A percentile compares a stretch with the other conserved stretches of the same genome.
These are phyloP conservation scores for Molossus alvarezi DNA, from an alignment of 2,797 vertebrate genomes.

Conservation along the genomic window DNA sequence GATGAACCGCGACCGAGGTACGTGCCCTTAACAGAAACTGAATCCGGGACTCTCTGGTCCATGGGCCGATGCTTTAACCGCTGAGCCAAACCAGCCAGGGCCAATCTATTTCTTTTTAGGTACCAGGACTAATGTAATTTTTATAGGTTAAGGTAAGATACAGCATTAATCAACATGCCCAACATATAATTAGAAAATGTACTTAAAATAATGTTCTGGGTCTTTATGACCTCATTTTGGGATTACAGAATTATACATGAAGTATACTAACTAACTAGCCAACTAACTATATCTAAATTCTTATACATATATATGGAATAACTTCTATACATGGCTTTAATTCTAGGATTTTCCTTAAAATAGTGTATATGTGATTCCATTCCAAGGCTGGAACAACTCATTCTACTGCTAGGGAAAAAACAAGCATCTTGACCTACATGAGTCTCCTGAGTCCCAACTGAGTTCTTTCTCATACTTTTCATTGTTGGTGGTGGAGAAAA, in stretches of 20 bases:
- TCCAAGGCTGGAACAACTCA: not conserved
- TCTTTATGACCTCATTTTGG: not conserved
- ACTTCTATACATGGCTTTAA: slow-evolving; percentile 18
- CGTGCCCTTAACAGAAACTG: too few relatives aligned
- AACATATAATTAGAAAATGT: not conserved
- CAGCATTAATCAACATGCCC: not conserved
- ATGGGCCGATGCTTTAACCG: too few relatives aligned
- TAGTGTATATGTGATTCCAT: not conserved
- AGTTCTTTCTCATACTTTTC: not conserved
- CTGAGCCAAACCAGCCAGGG: too few relatives aligned
- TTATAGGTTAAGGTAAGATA: slow-evolving; percentile 34
- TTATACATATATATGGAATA: not conserved
- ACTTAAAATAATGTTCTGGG: slow-evolving; percentile 22
- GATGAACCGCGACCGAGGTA: too few relatives aligned
- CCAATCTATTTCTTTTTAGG: not conserved
- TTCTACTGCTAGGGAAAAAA: slow-evolving; percentile 9
- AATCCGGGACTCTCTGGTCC: too few relatives aligned
- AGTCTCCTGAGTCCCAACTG: not conserved
- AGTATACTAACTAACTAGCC: not conserved
- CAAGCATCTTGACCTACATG: not conserved
- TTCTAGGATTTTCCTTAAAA: slow-evolving; percentile 52
- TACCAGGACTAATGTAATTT: slow-evolving; percentile 21
- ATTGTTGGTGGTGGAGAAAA: not conserved
- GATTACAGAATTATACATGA: not conserved
- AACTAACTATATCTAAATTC: too few relatives aligned